Conservation (phyloP, 2,113 vertebrate species). For the Sylvilagus bachmani region DNA sequence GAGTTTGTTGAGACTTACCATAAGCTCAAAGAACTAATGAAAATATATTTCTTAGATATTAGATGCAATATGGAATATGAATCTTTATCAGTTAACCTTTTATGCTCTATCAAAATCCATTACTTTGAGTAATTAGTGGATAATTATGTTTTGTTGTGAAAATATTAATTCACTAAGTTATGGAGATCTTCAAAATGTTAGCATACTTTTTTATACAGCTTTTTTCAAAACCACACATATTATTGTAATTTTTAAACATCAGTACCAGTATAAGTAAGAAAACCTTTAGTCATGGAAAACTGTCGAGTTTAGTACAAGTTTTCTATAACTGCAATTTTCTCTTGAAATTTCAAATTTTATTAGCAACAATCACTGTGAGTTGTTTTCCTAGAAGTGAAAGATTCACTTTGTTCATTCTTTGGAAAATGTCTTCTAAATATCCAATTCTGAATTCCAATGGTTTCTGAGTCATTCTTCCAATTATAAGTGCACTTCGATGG, state of each 20-base stretch:
- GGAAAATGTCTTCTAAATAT: background rate
- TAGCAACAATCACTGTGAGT: background rate
- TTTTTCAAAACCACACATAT: background rate
- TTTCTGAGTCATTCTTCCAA: background rate
- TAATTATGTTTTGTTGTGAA: background rate
- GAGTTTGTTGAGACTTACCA: too few species aligned
- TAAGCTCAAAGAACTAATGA: too few species aligned
- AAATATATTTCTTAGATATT: background rate
- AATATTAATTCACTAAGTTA: background rate
- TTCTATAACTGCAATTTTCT: conserved; percentile 35
- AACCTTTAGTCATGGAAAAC: background rate
- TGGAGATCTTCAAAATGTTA: background rate
- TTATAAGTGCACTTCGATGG: background rate
- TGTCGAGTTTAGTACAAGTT: background rate
- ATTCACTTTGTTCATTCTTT: background rate
- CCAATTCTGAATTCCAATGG: background rate
- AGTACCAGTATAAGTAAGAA: background rate
- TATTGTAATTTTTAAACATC: background rate
- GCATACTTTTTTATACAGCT: background rate
- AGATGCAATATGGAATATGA: background rate
- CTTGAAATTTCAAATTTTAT: background rate
- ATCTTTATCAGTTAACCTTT: background rate
- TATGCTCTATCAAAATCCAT: background rate
- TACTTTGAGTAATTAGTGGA: background rate
- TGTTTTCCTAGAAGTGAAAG: background rate